phyloP scores from a whole-genome alignment of 2,113 vertebrate genomes.

The Onychorhynchus coronatus region DNA sequence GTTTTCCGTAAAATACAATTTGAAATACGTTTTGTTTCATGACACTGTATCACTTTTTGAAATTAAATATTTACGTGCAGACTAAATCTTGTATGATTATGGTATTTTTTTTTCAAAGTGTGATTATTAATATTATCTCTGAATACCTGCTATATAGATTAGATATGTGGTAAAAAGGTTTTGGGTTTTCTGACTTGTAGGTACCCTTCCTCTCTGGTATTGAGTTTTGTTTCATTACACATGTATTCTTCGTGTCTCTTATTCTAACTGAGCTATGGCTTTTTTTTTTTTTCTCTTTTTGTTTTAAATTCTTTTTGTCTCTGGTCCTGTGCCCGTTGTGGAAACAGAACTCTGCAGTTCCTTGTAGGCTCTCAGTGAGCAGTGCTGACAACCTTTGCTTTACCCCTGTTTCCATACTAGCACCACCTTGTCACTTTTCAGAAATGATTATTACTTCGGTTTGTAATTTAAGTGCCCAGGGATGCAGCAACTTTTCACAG shows the following conservation, averaged over 20 bases:
- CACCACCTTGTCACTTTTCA: neutral
- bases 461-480: neutral
- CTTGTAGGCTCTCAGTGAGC: neutral
- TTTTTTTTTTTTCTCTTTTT: neutral
- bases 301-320: neutral
- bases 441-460: constrained; percentile 5
- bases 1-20: neutral
- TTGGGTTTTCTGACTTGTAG: neutral
- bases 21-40: neutral
- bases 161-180: neutral
- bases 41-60: neutral
- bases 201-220: neutral
- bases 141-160: neutral
- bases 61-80: neutral
- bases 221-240: neutral
- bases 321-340: neutral
- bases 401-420: neutral
- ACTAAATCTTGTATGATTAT: neutral
- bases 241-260: neutral
- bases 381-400: neutral
- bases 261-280: neutral
- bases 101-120: neutral
- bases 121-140: neutral
- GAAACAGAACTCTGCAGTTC: neutral
- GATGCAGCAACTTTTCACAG: neutral